phyloP scores from a whole-genome alignment of 2,888 invertebrate species.

The Drosophila greeni region DNA sequence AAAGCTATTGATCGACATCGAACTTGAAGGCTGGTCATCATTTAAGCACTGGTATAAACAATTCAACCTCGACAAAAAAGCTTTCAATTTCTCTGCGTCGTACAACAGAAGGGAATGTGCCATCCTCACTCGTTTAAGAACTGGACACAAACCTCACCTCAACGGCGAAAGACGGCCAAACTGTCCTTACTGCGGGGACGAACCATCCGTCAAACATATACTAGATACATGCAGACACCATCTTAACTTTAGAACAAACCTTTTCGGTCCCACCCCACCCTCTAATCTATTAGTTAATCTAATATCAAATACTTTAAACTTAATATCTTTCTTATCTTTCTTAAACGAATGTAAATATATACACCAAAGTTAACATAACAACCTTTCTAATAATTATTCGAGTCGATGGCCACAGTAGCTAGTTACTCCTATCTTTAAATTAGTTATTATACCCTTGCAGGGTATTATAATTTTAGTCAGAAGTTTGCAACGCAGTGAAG shows the following conservation, averaged over 20 bases:
- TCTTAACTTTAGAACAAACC: no score
- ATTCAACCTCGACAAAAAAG: not conserved
- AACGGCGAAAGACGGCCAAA: not conserved
- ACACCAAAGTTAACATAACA: no score
- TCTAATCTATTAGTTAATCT: not conserved
- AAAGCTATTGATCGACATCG: not conserved
- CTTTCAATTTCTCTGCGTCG: not conserved
- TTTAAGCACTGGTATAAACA: constrained; percentile 3
- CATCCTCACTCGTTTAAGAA: not conserved
- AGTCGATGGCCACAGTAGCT: no score
- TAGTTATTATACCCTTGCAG: no score
- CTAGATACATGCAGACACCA: no score
- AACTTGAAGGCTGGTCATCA: not conserved
- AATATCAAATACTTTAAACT: not conserved
- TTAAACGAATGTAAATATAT: not conserved
- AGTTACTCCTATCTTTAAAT: no score
- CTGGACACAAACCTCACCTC: not conserved
- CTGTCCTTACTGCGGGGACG: not conserved
- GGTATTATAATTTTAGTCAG: no score
- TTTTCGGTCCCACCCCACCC: not conserved
- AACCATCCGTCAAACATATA: not conserved
- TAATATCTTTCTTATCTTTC: not conserved
- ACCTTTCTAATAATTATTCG: no score
- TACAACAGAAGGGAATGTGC: not conserved
- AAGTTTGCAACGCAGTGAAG: no score